Conservation (phyloP, 1,140 invertebrate species). For the Drosophila erecta region DNA sequence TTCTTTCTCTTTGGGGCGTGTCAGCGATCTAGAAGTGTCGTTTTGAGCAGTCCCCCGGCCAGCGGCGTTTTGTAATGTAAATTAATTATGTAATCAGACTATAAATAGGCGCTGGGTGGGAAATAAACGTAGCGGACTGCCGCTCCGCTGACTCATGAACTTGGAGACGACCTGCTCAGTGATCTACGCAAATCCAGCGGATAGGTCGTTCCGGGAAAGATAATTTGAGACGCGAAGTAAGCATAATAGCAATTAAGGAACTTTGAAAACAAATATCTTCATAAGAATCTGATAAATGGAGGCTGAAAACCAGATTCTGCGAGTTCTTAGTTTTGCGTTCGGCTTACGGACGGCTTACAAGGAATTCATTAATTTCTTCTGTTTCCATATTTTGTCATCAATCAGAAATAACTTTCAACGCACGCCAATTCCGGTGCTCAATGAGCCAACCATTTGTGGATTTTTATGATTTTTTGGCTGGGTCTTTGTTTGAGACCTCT, state of each 20-base stretch:
- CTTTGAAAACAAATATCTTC: conserved; percentile 67
- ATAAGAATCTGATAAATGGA: conserved; percentile 68
- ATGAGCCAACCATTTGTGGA: conserved; percentile 49
- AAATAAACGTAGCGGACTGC: conserved; percentile 36
- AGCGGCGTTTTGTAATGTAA: conserved; percentile 69
- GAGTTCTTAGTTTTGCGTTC: conserved; percentile 46
- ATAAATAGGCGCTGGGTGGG: conserved; percentile 57
- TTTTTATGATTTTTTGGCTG: conserved; percentile 31
- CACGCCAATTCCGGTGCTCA: conserved; percentile 71
- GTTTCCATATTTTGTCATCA: conserved; percentile 77
- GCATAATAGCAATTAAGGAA: conserved; percentile 77
- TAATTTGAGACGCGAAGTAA: conserved; percentile 47
- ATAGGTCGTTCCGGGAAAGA: conserved; percentile 51
- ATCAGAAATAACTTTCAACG: conserved; percentile 83
- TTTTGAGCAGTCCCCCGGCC: conserved; percentile 21
- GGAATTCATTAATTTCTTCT: conserved; percentile 77
- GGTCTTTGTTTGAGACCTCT: conserved; percentile 8
- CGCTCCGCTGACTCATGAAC: conserved; percentile 58
- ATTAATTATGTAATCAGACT: conserved; percentile 71
- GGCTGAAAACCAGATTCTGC: conserved; percentile 64
- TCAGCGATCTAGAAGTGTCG: conserved; percentile 64
- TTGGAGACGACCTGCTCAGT: conserved; percentile 22
- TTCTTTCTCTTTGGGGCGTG: conserved; percentile 46
- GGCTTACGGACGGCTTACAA: conserved; percentile 59
- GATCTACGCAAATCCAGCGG: conserved; percentile 65